Conservation (phyloP, 1,140 invertebrate genomes). For the Pteromalus puparum region DNA sequence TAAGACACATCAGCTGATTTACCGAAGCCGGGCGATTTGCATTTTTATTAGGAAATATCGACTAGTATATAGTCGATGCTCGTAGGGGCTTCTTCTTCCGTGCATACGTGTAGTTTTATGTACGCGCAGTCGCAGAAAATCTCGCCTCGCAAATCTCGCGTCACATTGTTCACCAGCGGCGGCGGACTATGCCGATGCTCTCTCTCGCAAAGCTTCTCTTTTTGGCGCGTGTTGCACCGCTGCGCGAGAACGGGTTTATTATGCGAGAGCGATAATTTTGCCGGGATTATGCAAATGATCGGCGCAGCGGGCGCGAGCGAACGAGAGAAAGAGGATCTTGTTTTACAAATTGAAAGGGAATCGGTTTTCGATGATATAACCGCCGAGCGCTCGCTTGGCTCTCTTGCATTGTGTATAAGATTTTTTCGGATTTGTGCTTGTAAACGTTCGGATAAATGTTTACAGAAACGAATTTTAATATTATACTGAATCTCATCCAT, state of each 20-base stretch:
- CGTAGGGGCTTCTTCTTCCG: no score
- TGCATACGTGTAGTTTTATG: no score
- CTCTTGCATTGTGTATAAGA: constrained; percentile 3
- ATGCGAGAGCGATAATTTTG: constrained; percentile 40
- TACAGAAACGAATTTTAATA: no score
- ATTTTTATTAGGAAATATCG: constrained; percentile 40
- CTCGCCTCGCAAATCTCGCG: constrained; percentile 23
- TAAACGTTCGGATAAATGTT: background rate
- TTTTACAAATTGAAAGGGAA: constrained; percentile 49
- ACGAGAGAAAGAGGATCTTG: constrained; percentile 2
- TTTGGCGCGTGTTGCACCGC: background rate
- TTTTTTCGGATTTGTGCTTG: constrained; percentile 9
- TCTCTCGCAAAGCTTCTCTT: background rate
- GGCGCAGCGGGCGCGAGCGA: background rate
- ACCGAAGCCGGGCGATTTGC: constrained; percentile 34
- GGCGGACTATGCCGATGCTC: no score
- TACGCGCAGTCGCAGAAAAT: constrained; percentile 6
- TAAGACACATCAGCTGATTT: constrained; percentile 41
- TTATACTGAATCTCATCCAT: no score
- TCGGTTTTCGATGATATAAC: constrained; percentile 29
- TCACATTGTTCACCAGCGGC: background rate
- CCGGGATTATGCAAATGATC: constrained; percentile 41
- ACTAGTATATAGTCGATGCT: no score
- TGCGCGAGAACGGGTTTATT: constrained; percentile 42
- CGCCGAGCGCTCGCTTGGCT: no score